Evolutionary conservation across 2,888 invertebrate genomes (phyloP).

Genomic region (Dasysyrphus albostriatus): DNA sequence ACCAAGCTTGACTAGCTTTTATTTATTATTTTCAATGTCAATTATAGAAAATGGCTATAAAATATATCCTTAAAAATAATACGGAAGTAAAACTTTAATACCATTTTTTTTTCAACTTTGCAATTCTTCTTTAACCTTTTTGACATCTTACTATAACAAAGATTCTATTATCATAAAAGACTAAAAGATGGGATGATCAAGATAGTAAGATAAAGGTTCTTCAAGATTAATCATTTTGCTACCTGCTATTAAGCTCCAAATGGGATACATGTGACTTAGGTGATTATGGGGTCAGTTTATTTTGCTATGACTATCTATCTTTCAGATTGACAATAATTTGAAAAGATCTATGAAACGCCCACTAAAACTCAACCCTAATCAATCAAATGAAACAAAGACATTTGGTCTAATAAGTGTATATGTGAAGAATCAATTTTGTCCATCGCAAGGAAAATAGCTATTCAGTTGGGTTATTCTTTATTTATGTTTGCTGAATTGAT

Average conservation of each 20-base stretch:
- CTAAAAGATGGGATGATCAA: background rate
- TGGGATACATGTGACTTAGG: slow-evolving; percentile 4
- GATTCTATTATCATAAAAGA: background rate
- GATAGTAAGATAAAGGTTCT: background rate
- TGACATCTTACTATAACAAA: background rate
- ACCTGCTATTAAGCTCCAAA: background rate
- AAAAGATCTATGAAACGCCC: slow-evolving; percentile 10
- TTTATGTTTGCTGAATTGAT: background rate
- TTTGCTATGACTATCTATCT: background rate
- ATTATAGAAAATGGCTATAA: background rate
- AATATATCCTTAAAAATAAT: background rate
- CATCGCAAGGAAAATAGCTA: background rate
- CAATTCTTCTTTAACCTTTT: background rate
- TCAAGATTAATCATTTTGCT: background rate
- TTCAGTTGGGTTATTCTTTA: background rate
- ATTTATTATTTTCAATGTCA: background rate
- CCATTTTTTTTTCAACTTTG: background rate
- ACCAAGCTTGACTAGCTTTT: background rate
- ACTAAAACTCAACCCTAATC: slow-evolving; percentile 24
- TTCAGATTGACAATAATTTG: background rate
- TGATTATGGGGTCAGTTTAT: slow-evolving; percentile 23
- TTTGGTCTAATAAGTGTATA: background rate
- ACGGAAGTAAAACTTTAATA: background rate
- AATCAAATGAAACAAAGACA: slow-evolving; percentile 36
- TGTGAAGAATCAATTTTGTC: slow-evolving; percentile 25